Evolutionary conservation across 1,140 invertebrate species (phyloP).

Genomic region (Parasteatoda tepidariorum): DNA sequence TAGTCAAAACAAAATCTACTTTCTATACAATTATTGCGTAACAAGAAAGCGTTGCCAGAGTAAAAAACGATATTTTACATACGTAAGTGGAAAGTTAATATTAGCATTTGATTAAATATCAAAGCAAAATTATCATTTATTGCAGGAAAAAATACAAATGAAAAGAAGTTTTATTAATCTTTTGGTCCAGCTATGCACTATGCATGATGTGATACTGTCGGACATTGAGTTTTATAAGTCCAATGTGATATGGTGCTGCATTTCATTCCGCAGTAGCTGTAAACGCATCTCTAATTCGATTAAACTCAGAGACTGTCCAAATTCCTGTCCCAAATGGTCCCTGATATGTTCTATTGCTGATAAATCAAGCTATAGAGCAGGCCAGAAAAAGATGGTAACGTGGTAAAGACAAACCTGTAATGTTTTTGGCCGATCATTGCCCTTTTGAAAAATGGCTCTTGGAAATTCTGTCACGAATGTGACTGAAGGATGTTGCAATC

Average conservation of each 20-base stretch:
- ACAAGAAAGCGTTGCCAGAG: too few species aligned
- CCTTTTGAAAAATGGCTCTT: background rate
- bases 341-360: background rate
- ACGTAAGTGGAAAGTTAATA: background rate
- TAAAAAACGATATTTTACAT: too few species aligned
- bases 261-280: slow-evolving; percentile 6
- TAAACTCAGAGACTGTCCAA: background rate
- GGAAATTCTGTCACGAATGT: background rate
- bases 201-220: background rate
- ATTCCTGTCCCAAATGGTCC: background rate
- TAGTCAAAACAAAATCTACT: too few species aligned
- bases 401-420: background rate
- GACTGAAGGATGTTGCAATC: background rate
- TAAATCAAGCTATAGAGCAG: background rate
- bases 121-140: background rate
- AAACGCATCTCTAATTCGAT: background rate
- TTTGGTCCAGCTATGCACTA: background rate
- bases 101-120: background rate
- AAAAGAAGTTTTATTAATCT: background rate
- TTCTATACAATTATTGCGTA: too few species aligned
- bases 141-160: background rate
- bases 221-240: background rate
- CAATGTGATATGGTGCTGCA: background rate
- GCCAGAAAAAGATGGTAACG: background rate
- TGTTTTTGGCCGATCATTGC: background rate